Percentiles rank a stretch among this genome's conserved stretches.
Evolutionary conservation across 2,797 vertebrate species (phyloP).

Genomic region (Lates japonicus): DNA sequence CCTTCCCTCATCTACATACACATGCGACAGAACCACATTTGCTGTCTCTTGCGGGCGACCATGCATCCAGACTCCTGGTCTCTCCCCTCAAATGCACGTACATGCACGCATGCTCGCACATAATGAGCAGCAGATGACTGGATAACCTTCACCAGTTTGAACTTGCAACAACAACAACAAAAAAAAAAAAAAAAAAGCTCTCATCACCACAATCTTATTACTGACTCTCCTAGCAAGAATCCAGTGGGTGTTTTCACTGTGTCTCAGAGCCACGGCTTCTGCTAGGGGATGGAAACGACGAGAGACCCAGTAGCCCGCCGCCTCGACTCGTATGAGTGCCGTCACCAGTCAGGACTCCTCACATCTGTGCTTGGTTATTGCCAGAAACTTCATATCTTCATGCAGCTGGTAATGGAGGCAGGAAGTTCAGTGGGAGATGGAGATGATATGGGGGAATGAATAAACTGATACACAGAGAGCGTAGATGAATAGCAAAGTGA

Average conservation of each 20-base stretch:
- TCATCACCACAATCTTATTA: conserved; percentile 64
- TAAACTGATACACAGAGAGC: conserved; percentile 35
- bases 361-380: conserved; percentile 77
- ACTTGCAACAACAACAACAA: conserved; percentile 9
- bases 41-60: conserved; percentile 1
- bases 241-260: conserved; percentile 72
- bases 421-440: conserved; percentile 69
- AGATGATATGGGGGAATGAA: conserved; percentile 65
- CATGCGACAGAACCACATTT: conserved; percentile 22
- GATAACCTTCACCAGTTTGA: conserved; percentile 67
- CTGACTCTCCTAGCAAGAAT: conserved; percentile 74
- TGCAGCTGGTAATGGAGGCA: conserved; percentile 63
- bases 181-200: conserved; percentile 39
- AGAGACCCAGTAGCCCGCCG: conserved; percentile 63
- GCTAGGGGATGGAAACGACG: conserved; percentile 65
- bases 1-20: background rate
- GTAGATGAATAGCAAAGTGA: conserved; percentile 41
- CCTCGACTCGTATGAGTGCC: conserved; percentile 50
- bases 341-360: conserved; percentile 60
- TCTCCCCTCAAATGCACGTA: background rate
- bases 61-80: conserved; percentile 7
- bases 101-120: conserved; percentile 25
- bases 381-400: conserved; percentile 69
- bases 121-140: conserved; percentile 76
- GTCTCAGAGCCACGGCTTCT: conserved; percentile 51